Percentiles rank a stretch among this genome's conserved stretches.
Evolutionary conservation across 1,140 invertebrate genomes (phyloP).

Genomic region (Drosophila pallidifrons): DNA sequence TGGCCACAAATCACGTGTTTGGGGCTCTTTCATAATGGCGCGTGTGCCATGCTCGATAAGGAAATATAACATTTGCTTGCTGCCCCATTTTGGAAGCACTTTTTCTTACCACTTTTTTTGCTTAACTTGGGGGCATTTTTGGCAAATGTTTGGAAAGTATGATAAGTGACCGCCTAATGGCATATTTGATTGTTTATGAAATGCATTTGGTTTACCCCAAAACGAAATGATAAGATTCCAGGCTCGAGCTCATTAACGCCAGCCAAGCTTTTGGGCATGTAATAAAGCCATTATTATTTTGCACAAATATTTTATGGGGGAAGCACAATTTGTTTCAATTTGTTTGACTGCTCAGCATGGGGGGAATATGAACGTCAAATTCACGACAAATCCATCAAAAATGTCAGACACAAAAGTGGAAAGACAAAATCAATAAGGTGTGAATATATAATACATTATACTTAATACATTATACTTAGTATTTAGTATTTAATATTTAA

Average conservation of each 20-base stretch:
- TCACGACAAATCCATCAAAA: constrained; percentile 34
- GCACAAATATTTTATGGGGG: constrained; percentile 14
- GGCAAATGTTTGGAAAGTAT: constrained; percentile 60
- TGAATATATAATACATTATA: too few relatives aligned
- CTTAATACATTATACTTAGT: too few relatives aligned
- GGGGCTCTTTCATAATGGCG: constrained; percentile 50
- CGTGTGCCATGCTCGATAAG: constrained; percentile 60
- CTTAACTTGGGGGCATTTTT: constrained; percentile 26
- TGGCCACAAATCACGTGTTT: constrained; percentile 73
- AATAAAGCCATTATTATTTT: constrained; percentile 29
- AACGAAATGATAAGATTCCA: constrained; percentile 33
- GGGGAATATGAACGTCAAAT: constrained; percentile 4
- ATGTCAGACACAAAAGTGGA: constrained; percentile 11
- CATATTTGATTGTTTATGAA: constrained; percentile 45
- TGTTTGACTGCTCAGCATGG: constrained; percentile 7
- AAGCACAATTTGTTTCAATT: constrained; percentile 46
- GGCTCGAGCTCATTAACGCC: constrained; percentile 33
- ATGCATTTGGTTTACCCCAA: constrained; percentile 49
- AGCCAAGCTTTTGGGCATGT: constrained; percentile 8
- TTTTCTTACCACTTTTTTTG: background rate
- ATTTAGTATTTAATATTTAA: too few relatives aligned
- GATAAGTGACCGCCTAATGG: constrained; percentile 69
- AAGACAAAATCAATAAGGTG: background rate
- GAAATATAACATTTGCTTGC: constrained; percentile 36
- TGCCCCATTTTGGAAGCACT: background rate